phyloP scores from a whole-genome alignment of 2,113 vertebrate species.

The Callionymus lyra region DNA sequence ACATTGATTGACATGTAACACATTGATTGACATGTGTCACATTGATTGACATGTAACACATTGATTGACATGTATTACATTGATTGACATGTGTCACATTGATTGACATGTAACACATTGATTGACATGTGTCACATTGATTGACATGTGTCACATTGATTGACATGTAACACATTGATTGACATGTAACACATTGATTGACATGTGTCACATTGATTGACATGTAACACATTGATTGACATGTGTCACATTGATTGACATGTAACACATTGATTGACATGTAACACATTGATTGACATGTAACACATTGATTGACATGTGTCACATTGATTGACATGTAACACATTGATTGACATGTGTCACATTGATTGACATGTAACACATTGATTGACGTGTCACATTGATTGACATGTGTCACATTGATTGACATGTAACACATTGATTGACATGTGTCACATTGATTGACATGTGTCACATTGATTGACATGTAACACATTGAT shows the following conservation, averaged over 20 bases:
- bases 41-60: neutral
- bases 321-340: neutral
- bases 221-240: too few relatives aligned
- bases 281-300: neutral
- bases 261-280: neutral
- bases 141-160: neutral
- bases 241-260: too few relatives aligned
- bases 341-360: neutral
- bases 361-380: too few relatives aligned
- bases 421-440: neutral
- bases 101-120: too few relatives aligned
- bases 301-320: neutral
- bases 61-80: neutral
- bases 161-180: too few relatives aligned
- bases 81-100: too few relatives aligned
- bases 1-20: neutral
- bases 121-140: neutral
- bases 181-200: neutral
- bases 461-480: neutral
- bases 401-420: too few relatives aligned
- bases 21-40: neutral
- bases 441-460: conserved; percentile 35
- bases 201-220: too few relatives aligned
- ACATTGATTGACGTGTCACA: too few relatives aligned
- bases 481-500: neutral